Conservation (phyloP, 2,113 vertebrate species). For the Pterocles gutturalis region DNA sequence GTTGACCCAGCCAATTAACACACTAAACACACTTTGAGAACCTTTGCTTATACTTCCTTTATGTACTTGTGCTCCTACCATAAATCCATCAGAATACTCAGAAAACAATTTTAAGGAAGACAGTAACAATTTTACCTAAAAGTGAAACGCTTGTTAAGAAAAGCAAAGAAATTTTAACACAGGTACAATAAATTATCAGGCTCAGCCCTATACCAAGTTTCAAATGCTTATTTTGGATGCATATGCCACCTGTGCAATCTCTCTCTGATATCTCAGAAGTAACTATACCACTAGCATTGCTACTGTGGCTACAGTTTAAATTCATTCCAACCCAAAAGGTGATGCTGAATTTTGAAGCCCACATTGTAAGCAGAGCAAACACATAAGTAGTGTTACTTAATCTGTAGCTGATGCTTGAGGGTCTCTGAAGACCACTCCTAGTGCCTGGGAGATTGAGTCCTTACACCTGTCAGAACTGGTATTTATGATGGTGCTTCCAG, state of each 20-base stretch:
- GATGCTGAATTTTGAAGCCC: background rate
- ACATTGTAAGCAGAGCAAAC: background rate
- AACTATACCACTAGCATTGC: background rate
- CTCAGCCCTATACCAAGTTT: background rate
- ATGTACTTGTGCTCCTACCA: background rate
- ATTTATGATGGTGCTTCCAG: background rate
- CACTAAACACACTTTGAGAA: background rate
- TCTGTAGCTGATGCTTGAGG: background rate
- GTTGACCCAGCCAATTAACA: conserved; percentile 37
- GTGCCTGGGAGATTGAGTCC: background rate
- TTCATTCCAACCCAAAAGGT: background rate
- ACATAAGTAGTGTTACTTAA: background rate
- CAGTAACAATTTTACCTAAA: background rate
- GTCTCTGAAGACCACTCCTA: background rate
- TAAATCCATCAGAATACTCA: background rate
- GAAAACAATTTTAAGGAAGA: background rate
- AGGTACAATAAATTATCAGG: background rate
- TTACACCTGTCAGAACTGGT: background rate
- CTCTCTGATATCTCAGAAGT: background rate
- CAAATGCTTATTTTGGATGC: background rate
- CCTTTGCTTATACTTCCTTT: conserved; percentile 13
- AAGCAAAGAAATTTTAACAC: background rate
- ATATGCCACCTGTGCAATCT: background rate
- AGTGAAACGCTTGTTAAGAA: background rate
- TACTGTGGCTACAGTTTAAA: background rate